A percentile compares a stretch with the other conserved stretches of the same genome.
These are phyloP conservation scores for Chiloscyllium punctatum DNA, from an alignment of 2,797 vertebrate genomes.

Conservation along the genomic window DNA sequence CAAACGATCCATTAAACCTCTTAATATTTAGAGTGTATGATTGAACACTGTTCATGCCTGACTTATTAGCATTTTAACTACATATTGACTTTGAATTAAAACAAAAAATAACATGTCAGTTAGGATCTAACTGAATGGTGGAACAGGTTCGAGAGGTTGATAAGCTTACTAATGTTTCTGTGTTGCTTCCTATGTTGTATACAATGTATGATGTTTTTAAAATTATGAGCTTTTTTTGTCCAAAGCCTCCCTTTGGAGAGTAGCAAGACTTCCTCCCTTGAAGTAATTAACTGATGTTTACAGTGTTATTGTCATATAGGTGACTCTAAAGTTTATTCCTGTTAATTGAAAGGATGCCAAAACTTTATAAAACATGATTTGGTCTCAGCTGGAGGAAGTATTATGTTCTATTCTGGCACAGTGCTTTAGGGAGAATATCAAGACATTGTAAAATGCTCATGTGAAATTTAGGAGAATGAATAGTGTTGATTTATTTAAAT, in stretches of 20 bases:
- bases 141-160: too few species aligned
- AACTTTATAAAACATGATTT: not conserved
- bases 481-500: too few species aligned
- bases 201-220: too few species aligned
- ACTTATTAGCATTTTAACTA: not conserved
- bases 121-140: too few species aligned
- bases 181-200: too few species aligned
- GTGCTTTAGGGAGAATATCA: too few species aligned
- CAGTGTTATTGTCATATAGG: not conserved
- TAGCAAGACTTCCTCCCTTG: not conserved
- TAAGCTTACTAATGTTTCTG: too few species aligned
- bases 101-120: not conserved
- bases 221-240: not conserved
- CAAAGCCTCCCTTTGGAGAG: not conserved
- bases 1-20: too few species aligned
- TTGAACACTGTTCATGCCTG: not conserved
- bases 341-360: not conserved
- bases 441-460: too few species aligned
- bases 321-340: not conserved
- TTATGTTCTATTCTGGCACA: not conserved
- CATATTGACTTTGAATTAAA: not conserved
- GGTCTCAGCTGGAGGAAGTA: not conserved
- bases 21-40: not conserved
- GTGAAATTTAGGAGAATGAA: not conserved
- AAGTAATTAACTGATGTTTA: not conserved